These are phyloP conservation scores for Aphyosemion australe DNA, from an alignment of 2,113 vertebrate genomes.

Conservation along the genomic window DNA sequence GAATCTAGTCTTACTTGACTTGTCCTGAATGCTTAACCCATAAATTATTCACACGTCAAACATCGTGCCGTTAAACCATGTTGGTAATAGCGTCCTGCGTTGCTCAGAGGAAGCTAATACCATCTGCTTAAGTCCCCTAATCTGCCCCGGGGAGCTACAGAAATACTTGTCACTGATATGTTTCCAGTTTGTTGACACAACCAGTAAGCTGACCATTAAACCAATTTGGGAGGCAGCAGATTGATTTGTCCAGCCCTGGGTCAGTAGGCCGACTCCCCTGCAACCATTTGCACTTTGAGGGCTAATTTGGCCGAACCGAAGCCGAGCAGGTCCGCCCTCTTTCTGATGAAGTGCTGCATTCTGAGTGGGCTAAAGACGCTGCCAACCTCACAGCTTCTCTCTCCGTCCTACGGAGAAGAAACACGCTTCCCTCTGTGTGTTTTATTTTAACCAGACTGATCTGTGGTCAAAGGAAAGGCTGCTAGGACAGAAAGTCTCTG, in stretches of 20 bases:
- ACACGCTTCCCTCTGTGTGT: not conserved
- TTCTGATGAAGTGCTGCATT: constrained; percentile 52
- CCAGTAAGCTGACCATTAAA: constrained; percentile 17
- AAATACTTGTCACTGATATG: not conserved
- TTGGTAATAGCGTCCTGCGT: too few species aligned
- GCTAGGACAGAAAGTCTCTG: not conserved
- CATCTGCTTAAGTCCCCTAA: not conserved
- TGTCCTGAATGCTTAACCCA: too few species aligned
- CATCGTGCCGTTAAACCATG: too few species aligned
- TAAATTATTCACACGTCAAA: too few species aligned
- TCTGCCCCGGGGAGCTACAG: not conserved
- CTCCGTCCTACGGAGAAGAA: constrained; percentile 9
- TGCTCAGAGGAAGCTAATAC: not conserved
- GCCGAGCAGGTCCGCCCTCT: constrained; percentile 42
- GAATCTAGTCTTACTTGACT: too few species aligned
- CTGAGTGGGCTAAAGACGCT: constrained; percentile 35
- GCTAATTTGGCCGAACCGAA: constrained; percentile 55
- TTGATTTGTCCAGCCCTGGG: constrained; percentile 17
- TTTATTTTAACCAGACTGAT: constrained; percentile 19
- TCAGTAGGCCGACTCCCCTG: constrained; percentile 48
- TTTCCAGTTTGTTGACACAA: constrained; percentile 18
- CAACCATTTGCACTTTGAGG: constrained; percentile 49
- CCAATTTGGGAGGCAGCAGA: constrained; percentile 9
- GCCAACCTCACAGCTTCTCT: constrained; percentile 41
- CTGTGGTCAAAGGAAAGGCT: constrained; percentile 11